Base-by-base conservation (phyloP, 2,797 vertebrate species). In the Brotula barbata region DNA sequence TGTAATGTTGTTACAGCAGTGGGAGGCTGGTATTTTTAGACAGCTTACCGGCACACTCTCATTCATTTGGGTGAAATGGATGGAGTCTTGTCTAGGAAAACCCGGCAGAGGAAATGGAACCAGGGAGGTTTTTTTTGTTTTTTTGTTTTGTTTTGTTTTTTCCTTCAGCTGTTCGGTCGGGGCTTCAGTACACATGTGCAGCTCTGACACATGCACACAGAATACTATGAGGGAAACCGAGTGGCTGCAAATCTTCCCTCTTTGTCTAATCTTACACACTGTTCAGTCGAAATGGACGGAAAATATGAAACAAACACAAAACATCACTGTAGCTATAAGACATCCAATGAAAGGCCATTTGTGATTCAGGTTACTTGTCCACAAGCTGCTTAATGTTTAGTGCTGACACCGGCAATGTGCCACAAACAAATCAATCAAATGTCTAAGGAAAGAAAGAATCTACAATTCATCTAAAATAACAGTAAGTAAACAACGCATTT, bases 401-500 rank as follows among this genome's bases (percentile, higher is more conserved):
- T 40, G 23, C 10, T n/a, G n/a, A n/a, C n/a, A n/a, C n/a, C n/a
- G n/a, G n/a, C n/a, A n/a, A n/a, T n/a, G n/a, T n/a, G n/a, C n/a
- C n/a, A n/a, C n/a, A n/a, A n/a, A n/a, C n/a, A n/a, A n/a, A n/a
- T n/a, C n/a, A n/a, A n/a, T n/a, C n/a, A n/a, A n/a, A n/a, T n/a
- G n/a, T n/a, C n/a, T n/a, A n/a, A n/a, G n/a, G n/a, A n/a, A n/a
- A n/a, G n/a, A 33, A 23, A 43, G 56, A 28, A 43, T 59, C 9
- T 20, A 62, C 31, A 68, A 50, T 5, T 25, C 7, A 2, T 64
- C 15, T 15, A 41, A 68, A 45, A 37, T 62, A 41, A 37, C 5
- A 48, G 9, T 16, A 56, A 37, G 9, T 45, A 58, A 40, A 56
- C 37, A 46, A 54, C 20, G 22, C 11, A 7, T 48, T 47, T 44